A percentile compares a stretch with the other conserved stretches of the same genome.
phyloP scores from a whole-genome alignment of 2,113 vertebrate genomes.

The Nipponia nippon region DNA sequence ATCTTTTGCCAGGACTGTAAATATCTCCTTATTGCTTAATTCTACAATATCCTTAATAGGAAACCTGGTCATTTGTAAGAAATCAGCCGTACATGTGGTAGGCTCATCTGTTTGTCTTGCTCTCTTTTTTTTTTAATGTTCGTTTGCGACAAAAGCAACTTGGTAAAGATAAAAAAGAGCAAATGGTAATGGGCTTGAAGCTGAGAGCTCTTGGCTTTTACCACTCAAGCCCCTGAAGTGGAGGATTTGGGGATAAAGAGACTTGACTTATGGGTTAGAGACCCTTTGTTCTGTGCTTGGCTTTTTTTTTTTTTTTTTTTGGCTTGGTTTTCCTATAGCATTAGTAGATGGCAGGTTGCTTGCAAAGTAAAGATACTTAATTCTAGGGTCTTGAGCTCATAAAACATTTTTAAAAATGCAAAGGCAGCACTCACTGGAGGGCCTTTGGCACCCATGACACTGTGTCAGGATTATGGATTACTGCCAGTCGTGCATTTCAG shows the following conservation, averaged over 20 bases:
- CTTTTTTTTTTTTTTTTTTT: not conserved
- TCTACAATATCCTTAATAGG: not conserved
- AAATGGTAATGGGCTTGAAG: not conserved
- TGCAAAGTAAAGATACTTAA: not conserved
- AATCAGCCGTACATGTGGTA: not conserved
- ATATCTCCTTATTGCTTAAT: conserved; percentile 33
- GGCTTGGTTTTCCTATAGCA: not conserved
- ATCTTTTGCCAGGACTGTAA: conserved; percentile 1
- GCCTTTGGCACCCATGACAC: conserved; percentile 4
- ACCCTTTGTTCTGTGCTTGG: conserved; percentile 11
- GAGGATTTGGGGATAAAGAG: not conserved
- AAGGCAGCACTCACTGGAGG: conserved; percentile 35
- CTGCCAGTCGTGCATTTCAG: conserved; percentile 10
- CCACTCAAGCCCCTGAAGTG: not conserved
- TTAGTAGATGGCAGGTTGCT: not conserved
- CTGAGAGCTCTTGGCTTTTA: conserved; percentile 40
- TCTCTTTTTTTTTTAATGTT: not conserved
- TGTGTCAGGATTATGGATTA: conserved; percentile 55
- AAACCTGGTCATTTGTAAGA: not conserved
- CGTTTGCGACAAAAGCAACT: not conserved
- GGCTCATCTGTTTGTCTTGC: not conserved
- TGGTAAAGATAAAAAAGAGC: not conserved
- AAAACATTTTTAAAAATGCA: conserved; percentile 32
- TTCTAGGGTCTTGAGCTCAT: not conserved
- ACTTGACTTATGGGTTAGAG: not conserved